Conservation (phyloP, 2,113 vertebrate genomes). For the Heterocephalus glaber region DNA sequence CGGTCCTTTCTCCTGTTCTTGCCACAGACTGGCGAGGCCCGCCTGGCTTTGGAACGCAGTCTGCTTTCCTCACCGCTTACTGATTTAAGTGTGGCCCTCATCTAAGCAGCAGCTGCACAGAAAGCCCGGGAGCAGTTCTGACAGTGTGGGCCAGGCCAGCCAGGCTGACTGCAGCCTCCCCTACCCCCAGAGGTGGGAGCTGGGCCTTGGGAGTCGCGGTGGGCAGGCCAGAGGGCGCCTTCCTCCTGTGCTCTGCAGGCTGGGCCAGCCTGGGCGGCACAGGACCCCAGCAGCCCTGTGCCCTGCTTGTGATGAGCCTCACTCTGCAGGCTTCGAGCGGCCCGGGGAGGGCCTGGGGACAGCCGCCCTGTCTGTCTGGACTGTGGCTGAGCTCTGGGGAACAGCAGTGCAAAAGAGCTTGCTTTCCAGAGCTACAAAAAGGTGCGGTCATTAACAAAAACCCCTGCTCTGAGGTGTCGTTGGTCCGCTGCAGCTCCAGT, state of each 20-base stretch:
- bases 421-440: no score
- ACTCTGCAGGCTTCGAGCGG: background rate
- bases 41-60: background rate
- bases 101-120: no score
- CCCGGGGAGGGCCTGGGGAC: background rate
- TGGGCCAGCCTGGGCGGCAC: background rate
- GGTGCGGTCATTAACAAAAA: accelerated
- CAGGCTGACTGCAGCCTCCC: background rate
- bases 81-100: background rate
- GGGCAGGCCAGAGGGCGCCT: background rate
- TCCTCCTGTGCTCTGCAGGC: background rate
- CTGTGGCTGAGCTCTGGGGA: background rate
- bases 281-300: background rate
- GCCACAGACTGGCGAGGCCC: background rate
- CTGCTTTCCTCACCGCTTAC: background rate
- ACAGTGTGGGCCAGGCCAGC: background rate
- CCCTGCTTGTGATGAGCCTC: background rate
- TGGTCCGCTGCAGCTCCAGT: no score
- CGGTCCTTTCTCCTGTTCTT: background rate
- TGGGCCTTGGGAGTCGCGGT: background rate
- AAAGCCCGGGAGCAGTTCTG: background rate
- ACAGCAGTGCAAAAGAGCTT: background rate
- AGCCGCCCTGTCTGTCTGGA: background rate
- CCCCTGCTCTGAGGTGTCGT: no score
- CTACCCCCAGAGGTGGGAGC: background rate